Evolutionary conservation across 2,888 invertebrate genomes (phyloP).

Genomic region (Phragmatobia fuliginosa): DNA sequence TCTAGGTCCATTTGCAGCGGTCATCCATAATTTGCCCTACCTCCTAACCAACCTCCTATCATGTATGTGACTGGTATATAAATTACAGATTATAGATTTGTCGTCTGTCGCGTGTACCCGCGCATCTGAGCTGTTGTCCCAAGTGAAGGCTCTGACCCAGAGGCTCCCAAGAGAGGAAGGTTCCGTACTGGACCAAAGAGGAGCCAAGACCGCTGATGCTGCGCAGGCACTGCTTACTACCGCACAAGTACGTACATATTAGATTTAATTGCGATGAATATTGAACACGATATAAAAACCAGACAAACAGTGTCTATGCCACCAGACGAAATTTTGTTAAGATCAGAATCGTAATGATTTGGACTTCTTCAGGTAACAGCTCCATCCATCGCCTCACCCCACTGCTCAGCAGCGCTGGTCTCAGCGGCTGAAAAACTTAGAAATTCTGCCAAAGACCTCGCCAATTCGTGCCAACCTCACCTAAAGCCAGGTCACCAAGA

Average conservation of each 20-base stretch:
- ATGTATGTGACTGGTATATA: too few relatives aligned
- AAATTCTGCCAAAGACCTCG: conserved; percentile 42
- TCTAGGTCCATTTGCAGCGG: background rate
- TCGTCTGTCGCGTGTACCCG: conserved; percentile 10
- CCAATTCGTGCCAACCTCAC: conserved; percentile 39
- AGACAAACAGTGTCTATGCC: too few relatives aligned
- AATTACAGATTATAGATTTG: conserved; percentile 16
- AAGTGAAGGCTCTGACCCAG: conserved; percentile 55
- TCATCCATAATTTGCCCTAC: background rate
- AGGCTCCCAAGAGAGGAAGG: conserved; percentile 45
- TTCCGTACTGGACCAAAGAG: conserved; percentile 50
- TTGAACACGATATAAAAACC: too few relatives aligned
- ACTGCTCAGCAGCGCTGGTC: conserved; percentile 50
- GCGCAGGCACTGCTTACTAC: background rate
- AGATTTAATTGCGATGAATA: too few relatives aligned
- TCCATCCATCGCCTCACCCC: conserved; percentile 43
- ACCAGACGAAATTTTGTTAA: background rate
- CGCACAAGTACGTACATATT: background rate
- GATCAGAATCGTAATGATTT: background rate
- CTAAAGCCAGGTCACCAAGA: conserved; percentile 27
- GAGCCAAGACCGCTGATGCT: conserved; percentile 29
- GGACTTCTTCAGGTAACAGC: conserved; percentile 52
- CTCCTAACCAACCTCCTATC: too few relatives aligned
- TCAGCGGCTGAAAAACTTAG: conserved; percentile 49
- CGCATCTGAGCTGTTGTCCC: conserved; percentile 45